These are phyloP conservation scores for Eufriesea mexicana DNA, from an alignment of 1,140 invertebrate species.

Conservation along the genomic window DNA sequence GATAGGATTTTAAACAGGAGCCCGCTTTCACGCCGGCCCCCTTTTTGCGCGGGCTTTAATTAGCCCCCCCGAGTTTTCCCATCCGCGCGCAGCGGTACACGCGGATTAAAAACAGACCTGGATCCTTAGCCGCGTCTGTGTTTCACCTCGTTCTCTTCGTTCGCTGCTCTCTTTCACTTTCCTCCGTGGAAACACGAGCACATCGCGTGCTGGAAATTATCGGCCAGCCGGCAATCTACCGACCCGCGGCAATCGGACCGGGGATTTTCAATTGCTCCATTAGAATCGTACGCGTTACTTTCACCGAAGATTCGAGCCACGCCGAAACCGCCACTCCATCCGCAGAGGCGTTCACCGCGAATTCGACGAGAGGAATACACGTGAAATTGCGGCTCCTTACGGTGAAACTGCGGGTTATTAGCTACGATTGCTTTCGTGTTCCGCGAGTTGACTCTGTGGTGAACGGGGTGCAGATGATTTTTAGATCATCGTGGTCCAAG, in stretches of 20 bases:
- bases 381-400: background rate
- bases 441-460: no score
- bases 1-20: slow-evolving; percentile 37
- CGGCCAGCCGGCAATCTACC: background rate
- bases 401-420: background rate
- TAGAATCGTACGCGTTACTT: slow-evolving; percentile 16
- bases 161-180: background rate
- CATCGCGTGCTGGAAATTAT: slow-evolving; percentile 26
- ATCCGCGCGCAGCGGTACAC: background rate
- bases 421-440: no score
- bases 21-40: slow-evolving; percentile 55
- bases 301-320: background rate
- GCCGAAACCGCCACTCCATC: background rate
- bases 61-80: slow-evolving; percentile 68
- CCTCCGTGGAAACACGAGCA: background rate
- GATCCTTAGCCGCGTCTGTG: background rate
- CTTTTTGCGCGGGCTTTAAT: slow-evolving; percentile 70
- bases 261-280: slow-evolving; percentile 11
- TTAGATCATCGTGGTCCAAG: no score
- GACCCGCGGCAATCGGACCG: background rate
- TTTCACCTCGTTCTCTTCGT: background rate
- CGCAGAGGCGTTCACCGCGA: background rate
- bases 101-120: background rate
- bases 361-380: no score
- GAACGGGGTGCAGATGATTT: no score